These are phyloP conservation scores for Nansenia antarctica DNA, from an alignment of 2,113 vertebrate genomes.

Conservation along the genomic window DNA sequence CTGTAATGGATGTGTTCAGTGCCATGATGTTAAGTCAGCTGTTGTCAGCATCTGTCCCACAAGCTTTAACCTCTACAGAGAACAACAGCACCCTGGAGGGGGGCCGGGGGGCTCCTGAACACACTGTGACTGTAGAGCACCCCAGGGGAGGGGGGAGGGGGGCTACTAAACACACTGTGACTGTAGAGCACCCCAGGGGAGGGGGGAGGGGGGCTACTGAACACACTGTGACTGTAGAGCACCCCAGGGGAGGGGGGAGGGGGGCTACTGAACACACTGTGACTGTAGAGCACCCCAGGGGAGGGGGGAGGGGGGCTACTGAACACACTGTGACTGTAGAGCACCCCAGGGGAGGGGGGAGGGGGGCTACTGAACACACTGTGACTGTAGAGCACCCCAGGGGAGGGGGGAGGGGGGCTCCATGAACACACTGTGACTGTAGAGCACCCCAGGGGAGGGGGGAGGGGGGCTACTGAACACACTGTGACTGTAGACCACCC, in stretches of 20 bases:
- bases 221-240: conserved; percentile 5
- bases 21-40: conserved; percentile 67
- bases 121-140: not conserved
- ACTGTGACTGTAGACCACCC: no score
- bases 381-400: not conserved
- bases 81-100: conserved; percentile 16
- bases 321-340: conserved; percentile 14
- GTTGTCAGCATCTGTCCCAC: conserved; percentile 56
- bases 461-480: not conserved
- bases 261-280: not conserved
- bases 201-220: conserved; percentile 37
- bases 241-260: not conserved
- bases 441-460: not conserved
- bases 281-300: conserved; percentile 5
- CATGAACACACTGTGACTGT: no score
- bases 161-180: not conserved
- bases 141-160: not conserved
- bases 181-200: conserved; percentile 6
- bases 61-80: conserved; percentile 33
- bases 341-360: not conserved
- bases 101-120: conserved; percentile 40
- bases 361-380: not conserved
- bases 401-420: conserved; percentile 3
- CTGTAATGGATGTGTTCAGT: conserved; percentile 70
- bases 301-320: no score